Evolutionary conservation across 2,888 invertebrate species (phyloP), one percentile per base, ranked within the genome.

Genomic region (Phoronis australis): DNA sequence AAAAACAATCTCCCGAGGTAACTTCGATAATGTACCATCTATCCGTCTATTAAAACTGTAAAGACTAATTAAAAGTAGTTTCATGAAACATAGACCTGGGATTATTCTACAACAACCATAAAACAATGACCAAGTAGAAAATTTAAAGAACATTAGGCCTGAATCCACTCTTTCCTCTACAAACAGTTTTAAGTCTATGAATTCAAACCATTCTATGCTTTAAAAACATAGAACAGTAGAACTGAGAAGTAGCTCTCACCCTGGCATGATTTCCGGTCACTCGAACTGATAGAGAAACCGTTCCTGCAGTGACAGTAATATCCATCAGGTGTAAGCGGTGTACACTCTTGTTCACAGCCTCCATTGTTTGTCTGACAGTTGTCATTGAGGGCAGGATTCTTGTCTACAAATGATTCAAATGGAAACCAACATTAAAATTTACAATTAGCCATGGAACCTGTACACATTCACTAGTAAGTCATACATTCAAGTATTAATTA

Each of bases 301-400:
- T 57, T 35, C 12, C 44, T 45, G 58, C 95, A 96, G 35, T 87
- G 85, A 76, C 96, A 96, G 66, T 93, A 88, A 78, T 90, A 94
- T 2, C 93, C 92, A 1, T 66, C 0, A 4, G 47, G 52, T 3
- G 87, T 86, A 25, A 95, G 80, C 73, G 91, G 89, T 54, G 87
- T 87, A 71, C 96, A 96, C 68, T 86, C 86, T 69, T 95, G 94
- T 70, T 92, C 87, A 77, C 95, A 96, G 0, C 92, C 93, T 15
- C 95, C 94, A 75, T 76, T 71, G 40, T 58, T 47, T 1, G 48
- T 39, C 4, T 47, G 39, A 41, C 71, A 71, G 31, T 52, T 62
- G 2, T 22, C 27, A 1, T 26, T 35, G 26, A 35, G 23, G 9
- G 56, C 58, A 2, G 43, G 23, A 18, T 12, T 41, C 40, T 66